Conservation (phyloP, 2,797 vertebrate genomes). For the Picus viridis region DNA sequence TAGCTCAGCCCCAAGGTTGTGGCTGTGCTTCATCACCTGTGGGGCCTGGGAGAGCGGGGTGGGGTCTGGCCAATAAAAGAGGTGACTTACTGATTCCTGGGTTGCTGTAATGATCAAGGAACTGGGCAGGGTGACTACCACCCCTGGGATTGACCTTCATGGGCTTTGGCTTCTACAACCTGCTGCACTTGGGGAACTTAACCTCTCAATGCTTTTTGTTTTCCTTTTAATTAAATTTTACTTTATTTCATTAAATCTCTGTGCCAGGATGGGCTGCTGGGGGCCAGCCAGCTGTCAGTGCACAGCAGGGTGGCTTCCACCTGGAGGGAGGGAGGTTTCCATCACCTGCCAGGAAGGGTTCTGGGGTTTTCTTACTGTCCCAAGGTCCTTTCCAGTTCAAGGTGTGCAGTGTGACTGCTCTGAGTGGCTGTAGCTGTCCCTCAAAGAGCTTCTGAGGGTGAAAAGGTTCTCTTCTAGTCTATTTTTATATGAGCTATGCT, state of each 20-base stretch:
- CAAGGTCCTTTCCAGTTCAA: neutral
- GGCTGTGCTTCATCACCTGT: neutral
- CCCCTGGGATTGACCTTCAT: neutral
- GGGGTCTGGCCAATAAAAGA: neutral
- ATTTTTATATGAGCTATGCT: neutral
- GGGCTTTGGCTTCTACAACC: neutral
- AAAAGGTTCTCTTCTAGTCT: neutral
- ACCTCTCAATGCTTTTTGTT: neutral
- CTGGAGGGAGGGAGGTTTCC: neutral
- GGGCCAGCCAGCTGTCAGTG: neutral
- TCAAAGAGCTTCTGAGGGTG: neutral
- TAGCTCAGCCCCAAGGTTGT: fast-evolving
- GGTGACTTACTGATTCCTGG: neutral
- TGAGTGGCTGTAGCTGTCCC: neutral
- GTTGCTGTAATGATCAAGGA: neutral
- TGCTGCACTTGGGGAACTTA: neutral
- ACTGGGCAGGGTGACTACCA: neutral
- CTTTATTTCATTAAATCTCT: neutral
- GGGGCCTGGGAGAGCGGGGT: neutral
- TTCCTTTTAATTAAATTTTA: neutral
- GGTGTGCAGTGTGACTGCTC: neutral
- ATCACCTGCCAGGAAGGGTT: neutral
- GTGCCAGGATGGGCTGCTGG: neutral
- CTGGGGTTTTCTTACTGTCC: neutral
- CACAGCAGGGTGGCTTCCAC: neutral